Conservation (phyloP, 2,888 invertebrate genomes). For the Eupelmus urozonus region DNA sequence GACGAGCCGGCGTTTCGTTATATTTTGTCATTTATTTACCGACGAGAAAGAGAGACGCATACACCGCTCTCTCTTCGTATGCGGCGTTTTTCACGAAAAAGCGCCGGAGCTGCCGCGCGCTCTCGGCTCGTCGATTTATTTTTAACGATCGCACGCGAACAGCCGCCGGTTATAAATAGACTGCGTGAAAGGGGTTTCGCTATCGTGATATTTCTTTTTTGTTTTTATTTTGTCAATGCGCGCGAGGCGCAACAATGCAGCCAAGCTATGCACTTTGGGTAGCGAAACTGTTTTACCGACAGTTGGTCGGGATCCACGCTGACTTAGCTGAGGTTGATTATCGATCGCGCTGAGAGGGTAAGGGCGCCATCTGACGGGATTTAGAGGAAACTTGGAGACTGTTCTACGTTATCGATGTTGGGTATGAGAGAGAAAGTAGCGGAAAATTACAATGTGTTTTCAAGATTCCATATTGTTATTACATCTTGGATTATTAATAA, state of each 20-base stretch:
- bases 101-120: background rate
- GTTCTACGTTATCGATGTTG: no score
- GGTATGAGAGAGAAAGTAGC: no score
- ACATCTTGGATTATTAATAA: no score
- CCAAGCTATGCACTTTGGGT: background rate
- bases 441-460: no score
- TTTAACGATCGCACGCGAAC: slow-evolving; percentile 25
- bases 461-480: no score
- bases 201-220: slow-evolving; percentile 23
- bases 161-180: slow-evolving; percentile 29
- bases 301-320: slow-evolving; percentile 17
- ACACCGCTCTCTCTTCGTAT: no score
- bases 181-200: slow-evolving; percentile 29
- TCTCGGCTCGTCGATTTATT: slow-evolving; percentile 41
- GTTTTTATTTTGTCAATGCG: slow-evolving; percentile 5
- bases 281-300: slow-evolving; percentile 34
- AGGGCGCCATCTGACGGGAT: slow-evolving; percentile 29
- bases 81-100: no score
- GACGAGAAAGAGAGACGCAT: background rate
- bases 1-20: no score
- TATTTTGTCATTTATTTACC: no score
- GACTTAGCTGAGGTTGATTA: background rate
- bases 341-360: background rate
- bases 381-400: slow-evolving; percentile 8
- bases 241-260: background rate